Base-by-base conservation (phyloP, 2,797 vertebrate species). In the Typhlichthys eigenmanni region DNA sequence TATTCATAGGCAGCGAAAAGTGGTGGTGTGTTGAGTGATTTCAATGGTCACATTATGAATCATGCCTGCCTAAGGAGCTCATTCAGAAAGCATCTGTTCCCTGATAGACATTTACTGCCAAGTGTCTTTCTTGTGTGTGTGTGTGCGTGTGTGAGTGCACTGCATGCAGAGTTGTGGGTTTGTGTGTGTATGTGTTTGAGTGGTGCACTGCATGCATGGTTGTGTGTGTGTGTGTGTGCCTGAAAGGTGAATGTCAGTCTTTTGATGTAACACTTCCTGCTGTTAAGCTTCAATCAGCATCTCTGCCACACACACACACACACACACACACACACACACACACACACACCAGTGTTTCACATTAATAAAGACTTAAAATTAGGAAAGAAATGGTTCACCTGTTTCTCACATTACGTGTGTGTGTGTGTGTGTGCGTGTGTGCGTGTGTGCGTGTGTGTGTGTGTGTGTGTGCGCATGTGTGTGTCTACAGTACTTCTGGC, bases 191-290 rank as follows among this genome's bases (percentile, higher is more conserved):
- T 54, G 59, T 56, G 58, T 19, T 2, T 17, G 55, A 4, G 32
- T 56, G 19, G 17, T 19, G 17, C 17, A 19, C 17, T 19, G 17
- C 17, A 19, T 19, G 17, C 17, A 19, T 19, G 17, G 17, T 19
- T 34, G 16, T 24, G 62, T 48, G 67, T 56, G 66, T n/a, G 13
- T 29, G 57, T 24, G 14, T 19, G 69, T 62, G 79, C 81, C 78
- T 86, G 76, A 89, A 88, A 87, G 84, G 88, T 88, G 82, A 88
- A 88, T 83, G 85, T 85, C 85, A 83, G 72, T 75, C 83, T 88
- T 34, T 88, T 89, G 84, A 89, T 88, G 84, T 83, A 78, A 84
- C 83, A 82, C 82, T 80, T 86, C 87, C 88, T 83, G 82, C 86
- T 88, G 86, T 72, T 88, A 70, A 80, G 80, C 85, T 85, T 91